Conservation (phyloP, 2,888 invertebrate genomes). For the Hydrotaea cyrtoneurina region DNA sequence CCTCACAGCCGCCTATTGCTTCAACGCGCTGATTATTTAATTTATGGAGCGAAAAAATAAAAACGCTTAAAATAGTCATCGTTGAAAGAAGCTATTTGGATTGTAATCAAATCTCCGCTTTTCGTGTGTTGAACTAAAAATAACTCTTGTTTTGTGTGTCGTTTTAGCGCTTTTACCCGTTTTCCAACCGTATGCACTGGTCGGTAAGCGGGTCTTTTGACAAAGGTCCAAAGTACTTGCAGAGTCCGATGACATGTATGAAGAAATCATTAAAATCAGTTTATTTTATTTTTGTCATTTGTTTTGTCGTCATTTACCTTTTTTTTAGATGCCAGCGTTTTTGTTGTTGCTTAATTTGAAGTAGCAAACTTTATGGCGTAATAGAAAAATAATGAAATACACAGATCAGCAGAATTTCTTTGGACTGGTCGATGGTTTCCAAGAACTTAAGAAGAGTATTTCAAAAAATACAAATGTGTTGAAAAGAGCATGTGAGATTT, state of each 20-base stretch:
- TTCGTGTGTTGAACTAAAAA: background rate
- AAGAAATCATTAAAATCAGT: slow-evolving; percentile 44
- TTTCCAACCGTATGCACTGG: background rate
- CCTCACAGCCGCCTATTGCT: background rate
- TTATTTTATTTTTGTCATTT: background rate
- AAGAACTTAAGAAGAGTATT: too few species aligned
- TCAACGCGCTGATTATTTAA: background rate
- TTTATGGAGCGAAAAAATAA: background rate
- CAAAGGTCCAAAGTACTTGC: slow-evolving; percentile 58
- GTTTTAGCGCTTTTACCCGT: background rate
- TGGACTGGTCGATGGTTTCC: too few species aligned
- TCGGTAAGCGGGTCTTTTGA: background rate
- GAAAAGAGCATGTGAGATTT: too few species aligned
- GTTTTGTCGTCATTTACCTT: background rate
- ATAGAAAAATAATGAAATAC: too few species aligned
- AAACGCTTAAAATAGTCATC: background rate
- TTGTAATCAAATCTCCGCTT: slow-evolving; percentile 2
- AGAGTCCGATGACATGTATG: slow-evolving; percentile 58
- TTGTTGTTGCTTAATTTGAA: too few species aligned
- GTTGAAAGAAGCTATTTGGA: background rate
- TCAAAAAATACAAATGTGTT: too few species aligned
- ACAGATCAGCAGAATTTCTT: too few species aligned
- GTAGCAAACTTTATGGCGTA: too few species aligned
- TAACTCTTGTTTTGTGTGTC: background rate
- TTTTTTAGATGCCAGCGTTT: background rate